Conservation (phyloP, 2,113 vertebrate genomes). For the Axis porcinus region DNA sequence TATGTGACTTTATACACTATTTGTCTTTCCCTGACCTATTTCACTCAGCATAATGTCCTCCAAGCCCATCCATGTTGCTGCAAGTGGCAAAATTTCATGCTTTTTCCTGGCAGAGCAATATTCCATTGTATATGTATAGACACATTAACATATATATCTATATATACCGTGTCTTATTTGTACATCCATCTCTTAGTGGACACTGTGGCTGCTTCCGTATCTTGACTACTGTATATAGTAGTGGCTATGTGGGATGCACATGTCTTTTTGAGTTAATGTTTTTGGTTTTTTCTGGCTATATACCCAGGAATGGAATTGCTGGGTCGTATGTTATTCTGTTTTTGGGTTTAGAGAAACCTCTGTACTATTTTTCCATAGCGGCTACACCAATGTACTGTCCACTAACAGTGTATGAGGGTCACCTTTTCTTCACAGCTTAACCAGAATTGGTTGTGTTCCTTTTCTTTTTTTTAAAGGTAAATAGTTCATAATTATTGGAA, state of each 20-base stretch:
- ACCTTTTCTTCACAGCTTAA: neutral
- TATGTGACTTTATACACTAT: neutral
- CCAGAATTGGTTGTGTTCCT: neutral
- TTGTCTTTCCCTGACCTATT: neutral
- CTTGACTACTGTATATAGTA: neutral
- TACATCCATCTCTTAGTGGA: neutral
- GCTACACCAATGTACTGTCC: neutral
- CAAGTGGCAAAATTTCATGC: neutral
- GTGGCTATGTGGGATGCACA: neutral
- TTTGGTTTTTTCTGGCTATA: neutral
- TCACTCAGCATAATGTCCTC: neutral
- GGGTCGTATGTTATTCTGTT: neutral
- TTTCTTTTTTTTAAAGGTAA: neutral
- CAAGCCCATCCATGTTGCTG: neutral
- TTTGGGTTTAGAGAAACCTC: neutral
- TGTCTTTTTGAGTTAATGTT: neutral
- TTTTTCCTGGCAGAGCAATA: neutral
- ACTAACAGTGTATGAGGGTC: neutral
- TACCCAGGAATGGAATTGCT: neutral
- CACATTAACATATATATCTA: neutral
- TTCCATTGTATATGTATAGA: neutral
- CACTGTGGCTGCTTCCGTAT: neutral
- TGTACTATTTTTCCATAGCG: neutral
- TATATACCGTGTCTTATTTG: neutral
- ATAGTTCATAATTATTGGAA: neutral